These are phyloP conservation scores for Hemicordylus capensis DNA, from an alignment of 2,113 vertebrate species.

Conservation along the genomic window DNA sequence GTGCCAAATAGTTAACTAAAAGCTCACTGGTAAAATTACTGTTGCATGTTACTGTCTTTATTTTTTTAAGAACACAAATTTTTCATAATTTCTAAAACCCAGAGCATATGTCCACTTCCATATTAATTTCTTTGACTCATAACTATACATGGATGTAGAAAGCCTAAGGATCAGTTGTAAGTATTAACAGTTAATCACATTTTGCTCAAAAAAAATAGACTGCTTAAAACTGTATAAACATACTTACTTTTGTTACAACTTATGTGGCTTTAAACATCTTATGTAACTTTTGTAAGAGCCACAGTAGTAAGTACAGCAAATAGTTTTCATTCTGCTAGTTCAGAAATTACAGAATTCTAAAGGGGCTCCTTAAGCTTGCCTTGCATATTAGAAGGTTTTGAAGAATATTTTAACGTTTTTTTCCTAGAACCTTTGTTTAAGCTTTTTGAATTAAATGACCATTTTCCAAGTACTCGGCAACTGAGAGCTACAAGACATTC, in stretches of 20 bases:
- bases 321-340: background rate
- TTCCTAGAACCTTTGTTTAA: background rate
- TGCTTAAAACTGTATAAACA: background rate
- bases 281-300: background rate
- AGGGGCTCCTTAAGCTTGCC: background rate
- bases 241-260: background rate
- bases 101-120: background rate
- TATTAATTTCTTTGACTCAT: constrained; percentile 81
- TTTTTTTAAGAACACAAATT: background rate
- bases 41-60: background rate
- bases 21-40: background rate
- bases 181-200: constrained; percentile 61
- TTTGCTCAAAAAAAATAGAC: background rate
- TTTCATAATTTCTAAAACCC: background rate
- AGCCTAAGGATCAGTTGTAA: constrained; percentile 98
- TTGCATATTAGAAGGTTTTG: background rate
- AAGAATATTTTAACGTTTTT: background rate
- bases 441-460: background rate
- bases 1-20: background rate
- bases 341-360: background rate
- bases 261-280: background rate
- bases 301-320: background rate
- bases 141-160: constrained; percentile 91
- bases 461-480: background rate
- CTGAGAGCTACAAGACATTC: background rate